Evolutionary conservation across 1,140 invertebrate genomes (phyloP), one percentile per base, ranked within the genome.

Genomic region (Brachionus rubens): DNA sequence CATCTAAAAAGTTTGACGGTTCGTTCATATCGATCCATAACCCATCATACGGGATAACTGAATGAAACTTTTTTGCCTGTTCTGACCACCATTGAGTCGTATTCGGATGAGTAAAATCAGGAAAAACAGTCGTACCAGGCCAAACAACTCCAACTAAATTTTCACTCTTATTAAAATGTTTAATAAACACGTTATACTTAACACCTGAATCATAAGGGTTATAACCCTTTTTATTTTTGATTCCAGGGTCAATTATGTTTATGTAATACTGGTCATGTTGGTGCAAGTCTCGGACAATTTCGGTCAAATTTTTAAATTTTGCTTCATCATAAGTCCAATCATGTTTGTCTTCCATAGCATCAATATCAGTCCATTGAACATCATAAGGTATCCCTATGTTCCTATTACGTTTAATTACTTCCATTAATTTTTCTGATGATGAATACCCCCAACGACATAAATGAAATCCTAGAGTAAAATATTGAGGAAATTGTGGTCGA

Each of bases 391-490:
- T 41, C 3, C 40, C 10, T 6, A 56, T 76, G 1, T 21, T 30
- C 56, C 48, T 19, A 56, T 76, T 77, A 21, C 76, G 26, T 41
- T 50, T 54, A 10, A 77, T 67, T 0, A 77, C 41, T n/a, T 59
- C 33, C 19, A 30, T 7, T 19, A 82, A 46, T 10, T 80, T 77
- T 12, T 78, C 75, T 16, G 76, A 77, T 21, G 72, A 79, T 21
- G 65, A 54, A 76, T 83, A 82, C 16, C 84, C 82, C 19, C 78
- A 85, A 26, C 89, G 88, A 85, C 91, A 93, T 28, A 94, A 84
- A 84, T 94, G 92, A 83, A 92, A 94, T 14, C 92, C 92, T 0
- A 94, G 87, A 1, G 89, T 86, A 92, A 92, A 94, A 82, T 91
- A 93, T 0, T 92, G 92, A 12, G 92, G 92, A 19, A 77, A 16